phyloP scores from a whole-genome alignment of 2,113 vertebrate species.

The Picathartes gymnocephalus region DNA sequence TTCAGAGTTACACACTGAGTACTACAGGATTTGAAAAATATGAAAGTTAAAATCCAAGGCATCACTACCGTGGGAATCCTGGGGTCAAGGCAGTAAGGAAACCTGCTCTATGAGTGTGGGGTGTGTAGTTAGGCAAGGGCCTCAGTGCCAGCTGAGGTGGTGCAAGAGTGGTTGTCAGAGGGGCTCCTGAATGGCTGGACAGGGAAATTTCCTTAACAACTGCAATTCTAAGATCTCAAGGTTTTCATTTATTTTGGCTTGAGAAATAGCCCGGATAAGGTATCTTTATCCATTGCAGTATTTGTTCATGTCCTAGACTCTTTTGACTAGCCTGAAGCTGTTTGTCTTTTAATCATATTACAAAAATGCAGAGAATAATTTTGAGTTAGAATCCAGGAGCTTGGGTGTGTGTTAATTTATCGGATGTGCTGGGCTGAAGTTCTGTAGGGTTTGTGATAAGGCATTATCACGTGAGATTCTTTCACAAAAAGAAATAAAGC shows the following conservation, averaged over 20 bases:
- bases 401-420: neutral
- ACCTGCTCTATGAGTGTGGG: neutral
- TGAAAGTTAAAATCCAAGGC: too few relatives aligned
- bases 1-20: too few relatives aligned
- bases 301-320: neutral
- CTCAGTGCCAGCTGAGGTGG: neutral
- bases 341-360: neutral
- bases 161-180: neutral
- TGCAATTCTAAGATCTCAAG: neutral
- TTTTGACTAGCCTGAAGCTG: rapidly evolving
- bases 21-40: too few relatives aligned
- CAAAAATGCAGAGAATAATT: neutral
- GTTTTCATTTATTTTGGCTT: neutral
- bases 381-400: neutral
- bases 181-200: neutral
- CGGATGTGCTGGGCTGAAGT: neutral
- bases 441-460: neutral
- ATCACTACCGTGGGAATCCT: neutral
- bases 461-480: neutral
- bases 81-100: rapidly evolving
- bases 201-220: neutral
- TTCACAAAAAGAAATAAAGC: neutral
- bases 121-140: neutral
- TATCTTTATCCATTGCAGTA: neutral
- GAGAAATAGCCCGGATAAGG: neutral